Evolutionary conservation across 2,888 invertebrate genomes (phyloP).

Genomic region (Apodemia hepburni): DNA sequence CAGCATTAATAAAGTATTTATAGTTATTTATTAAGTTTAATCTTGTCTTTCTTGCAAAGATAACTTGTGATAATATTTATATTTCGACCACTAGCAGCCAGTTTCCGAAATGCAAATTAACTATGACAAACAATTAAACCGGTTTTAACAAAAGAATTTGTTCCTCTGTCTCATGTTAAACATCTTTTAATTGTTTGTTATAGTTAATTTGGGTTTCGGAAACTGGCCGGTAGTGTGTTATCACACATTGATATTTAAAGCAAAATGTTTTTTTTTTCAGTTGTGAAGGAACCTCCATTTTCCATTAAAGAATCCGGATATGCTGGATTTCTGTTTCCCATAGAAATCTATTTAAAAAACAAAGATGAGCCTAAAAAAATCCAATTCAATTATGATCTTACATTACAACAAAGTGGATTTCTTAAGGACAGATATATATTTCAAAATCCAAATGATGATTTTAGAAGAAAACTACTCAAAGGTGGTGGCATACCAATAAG

Average conservation of each 20-base stretch:
- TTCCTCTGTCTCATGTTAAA: no score
- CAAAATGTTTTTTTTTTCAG: constrained; percentile 60
- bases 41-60: no score
- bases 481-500: constrained; percentile 87
- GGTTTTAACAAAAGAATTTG: no score
- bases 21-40: no score
- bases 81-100: no score
- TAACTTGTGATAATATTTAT: no score
- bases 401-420: constrained; percentile 87
- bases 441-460: constrained; percentile 92
- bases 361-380: constrained; percentile 95
- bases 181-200: no score
- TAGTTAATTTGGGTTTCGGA: no score
- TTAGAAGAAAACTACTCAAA: constrained; percentile 91
- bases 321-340: constrained; percentile 94
- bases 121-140: no score
- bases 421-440: constrained; percentile 92
- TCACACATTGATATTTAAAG: not conserved
- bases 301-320: constrained; percentile 96
- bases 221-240: no score
- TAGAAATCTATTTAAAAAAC: constrained; percentile 93
- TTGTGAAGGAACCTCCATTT: constrained; percentile 95
- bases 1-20: no score
- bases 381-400: constrained; percentile 91
- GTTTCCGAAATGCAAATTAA: no score